A percentile compares a stretch with the other conserved stretches of the same genome.
Conservation (phyloP, 37 sponge, comb jelly and placozoan species). For the Bolinopsis microptera region DNA sequence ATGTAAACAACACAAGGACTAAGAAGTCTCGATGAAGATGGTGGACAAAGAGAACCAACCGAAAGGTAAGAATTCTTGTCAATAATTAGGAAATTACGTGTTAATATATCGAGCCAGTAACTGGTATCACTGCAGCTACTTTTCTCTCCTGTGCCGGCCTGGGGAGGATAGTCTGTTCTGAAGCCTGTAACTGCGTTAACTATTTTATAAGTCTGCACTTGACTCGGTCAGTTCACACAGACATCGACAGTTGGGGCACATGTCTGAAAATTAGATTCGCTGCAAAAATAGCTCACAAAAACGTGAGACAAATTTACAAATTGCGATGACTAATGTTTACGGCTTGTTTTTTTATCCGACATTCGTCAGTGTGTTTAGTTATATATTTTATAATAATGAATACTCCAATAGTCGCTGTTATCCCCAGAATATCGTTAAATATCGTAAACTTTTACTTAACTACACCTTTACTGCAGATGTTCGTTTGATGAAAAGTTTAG, state of each 20-base stretch:
- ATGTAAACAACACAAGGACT: too few species aligned
- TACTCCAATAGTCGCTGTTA: too few species aligned
- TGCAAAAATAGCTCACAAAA: background rate
- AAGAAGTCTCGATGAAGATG: background rate
- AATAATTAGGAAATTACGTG: background rate
- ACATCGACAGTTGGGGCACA: background rate
- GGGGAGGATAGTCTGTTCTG: background rate
- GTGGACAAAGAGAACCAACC: constrained; percentile 37
- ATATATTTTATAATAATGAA: too few species aligned
- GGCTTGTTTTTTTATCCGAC: background rate
- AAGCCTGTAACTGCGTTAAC: background rate
- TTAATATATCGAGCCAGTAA: background rate
- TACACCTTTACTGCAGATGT: too few species aligned
- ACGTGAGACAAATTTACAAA: background rate
- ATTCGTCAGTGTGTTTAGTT: background rate
- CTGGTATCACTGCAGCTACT: background rate
- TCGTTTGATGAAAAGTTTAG: background rate
- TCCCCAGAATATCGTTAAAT: too few species aligned
- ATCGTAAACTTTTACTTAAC: too few species aligned
- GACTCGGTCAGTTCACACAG: background rate
- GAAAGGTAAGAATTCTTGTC: background rate
- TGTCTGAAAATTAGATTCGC: background rate
- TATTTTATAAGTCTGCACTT: background rate
- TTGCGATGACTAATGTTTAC: background rate
- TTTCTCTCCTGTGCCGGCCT: too few species aligned